Evolutionary conservation across 1,140 invertebrate species (phyloP), one percentile per base, ranked within the genome.

Genomic region (Lepidotrigona ventralis): DNA sequence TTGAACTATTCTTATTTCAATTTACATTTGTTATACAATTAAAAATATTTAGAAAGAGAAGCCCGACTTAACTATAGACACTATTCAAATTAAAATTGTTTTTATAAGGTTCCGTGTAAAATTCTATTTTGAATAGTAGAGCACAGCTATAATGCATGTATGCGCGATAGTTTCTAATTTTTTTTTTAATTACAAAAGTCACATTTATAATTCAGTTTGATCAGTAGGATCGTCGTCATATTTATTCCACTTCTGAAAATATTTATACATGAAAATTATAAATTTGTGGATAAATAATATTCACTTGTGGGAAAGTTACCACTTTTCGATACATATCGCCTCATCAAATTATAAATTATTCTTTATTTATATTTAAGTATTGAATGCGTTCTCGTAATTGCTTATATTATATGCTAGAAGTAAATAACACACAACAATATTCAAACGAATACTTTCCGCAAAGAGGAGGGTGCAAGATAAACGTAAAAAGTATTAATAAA

Each of bases 301-400:
- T 56, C n/a, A 9, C 46, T 73, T 39, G 33, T 33, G 46, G 63
- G 54, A 46, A 68, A 69, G 64, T 70, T n/a, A 77, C 74, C 69
- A 68, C 33, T 73, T 81, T 56, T 54, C 60, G 79, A 79, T 79
- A 75, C 79, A 56, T 58, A 64, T 84, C n/a, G 54, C 64, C 60
- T 85, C 54, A 68, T 78, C 71, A 79, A 81, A 39, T 79, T 85
- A 69, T 29, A 79, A 79, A 74, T 85, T 80, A 74, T 68, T 83
- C 33, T 63, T 46, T 23, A 17, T 87, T 75, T 56, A 83, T 23
- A 17, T 87, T 75, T 56, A 83, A 87, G 85, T 81, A 69, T 80
- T 68, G 60, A 87, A 85, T 79, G 81, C 71, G 72, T 66, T 75
- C 26, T 23, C 53, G 9, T 33, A 29, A 69, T 85, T 77, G 39